phyloP scores from a whole-genome alignment of 2,888 invertebrate species.

The Himalopsyche tibetana region DNA sequence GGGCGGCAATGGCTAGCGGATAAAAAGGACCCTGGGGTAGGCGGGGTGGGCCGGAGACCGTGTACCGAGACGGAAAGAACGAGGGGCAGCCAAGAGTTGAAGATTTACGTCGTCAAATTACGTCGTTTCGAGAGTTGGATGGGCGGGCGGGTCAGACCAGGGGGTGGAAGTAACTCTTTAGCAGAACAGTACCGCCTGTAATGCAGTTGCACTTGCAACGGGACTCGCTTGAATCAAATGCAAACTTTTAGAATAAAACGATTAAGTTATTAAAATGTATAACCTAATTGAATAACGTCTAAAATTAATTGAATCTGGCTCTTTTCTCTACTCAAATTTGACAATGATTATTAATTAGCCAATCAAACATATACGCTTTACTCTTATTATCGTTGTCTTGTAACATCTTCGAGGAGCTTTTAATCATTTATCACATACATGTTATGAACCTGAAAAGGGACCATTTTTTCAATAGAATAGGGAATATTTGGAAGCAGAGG shows the following conservation, averaged over 20 bases:
- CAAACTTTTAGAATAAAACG: not conserved
- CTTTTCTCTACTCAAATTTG: too few species aligned
- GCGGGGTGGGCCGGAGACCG: slow-evolving; percentile 57
- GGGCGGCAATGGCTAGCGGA: slow-evolving; percentile 36
- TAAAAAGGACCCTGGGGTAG: slow-evolving; percentile 47
- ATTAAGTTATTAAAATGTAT: too few species aligned
- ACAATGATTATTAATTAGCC: too few species aligned
- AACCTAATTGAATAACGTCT: too few species aligned
- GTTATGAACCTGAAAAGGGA: too few species aligned
- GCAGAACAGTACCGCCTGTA: slow-evolving; percentile 10
- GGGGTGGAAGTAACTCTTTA: slow-evolving; percentile 31
- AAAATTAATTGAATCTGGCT: too few species aligned
- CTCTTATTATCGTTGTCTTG: too few species aligned
- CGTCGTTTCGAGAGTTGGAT: slow-evolving; percentile 58
- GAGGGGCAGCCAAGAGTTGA: slow-evolving; percentile 65
- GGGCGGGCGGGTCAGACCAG: slow-evolving; percentile 40
- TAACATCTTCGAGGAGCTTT: too few species aligned
- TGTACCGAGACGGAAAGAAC: slow-evolving; percentile 61
- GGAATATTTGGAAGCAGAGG: too few species aligned
- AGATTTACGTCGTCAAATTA: slow-evolving; percentile 66
- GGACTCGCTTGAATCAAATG: slow-evolving; percentile 14
- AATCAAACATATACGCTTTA: too few species aligned
- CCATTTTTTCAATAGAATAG: too few species aligned
- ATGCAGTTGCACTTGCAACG: slow-evolving; percentile 23
- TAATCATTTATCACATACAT: too few species aligned